Conservation (phyloP, 2,113 vertebrate species). For the Equus przewalskii region DNA sequence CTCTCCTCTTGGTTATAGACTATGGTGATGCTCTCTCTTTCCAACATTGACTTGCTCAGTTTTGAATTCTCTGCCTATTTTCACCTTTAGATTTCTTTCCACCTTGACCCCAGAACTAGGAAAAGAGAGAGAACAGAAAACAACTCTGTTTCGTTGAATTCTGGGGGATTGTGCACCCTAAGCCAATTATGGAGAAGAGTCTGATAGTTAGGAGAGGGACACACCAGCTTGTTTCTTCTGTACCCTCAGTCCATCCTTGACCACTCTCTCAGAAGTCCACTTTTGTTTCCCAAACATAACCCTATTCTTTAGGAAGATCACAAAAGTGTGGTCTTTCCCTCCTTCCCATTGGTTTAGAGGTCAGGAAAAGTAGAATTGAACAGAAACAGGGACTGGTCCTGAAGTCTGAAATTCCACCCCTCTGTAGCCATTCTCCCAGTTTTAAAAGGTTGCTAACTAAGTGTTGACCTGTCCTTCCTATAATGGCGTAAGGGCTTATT, state of each 20-base stretch:
- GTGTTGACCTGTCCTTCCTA: neutral
- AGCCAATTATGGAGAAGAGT: neutral
- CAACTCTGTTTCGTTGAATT: neutral
- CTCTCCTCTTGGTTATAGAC: neutral
- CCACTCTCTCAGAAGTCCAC: neutral
- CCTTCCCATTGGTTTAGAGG: neutral
- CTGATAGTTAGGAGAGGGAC: neutral
- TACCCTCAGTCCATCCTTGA: neutral
- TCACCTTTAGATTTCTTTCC: constrained; percentile 14
- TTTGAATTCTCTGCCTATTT: constrained; percentile 28
- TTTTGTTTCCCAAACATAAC: constrained; percentile 18
- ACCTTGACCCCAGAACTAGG: neutral
- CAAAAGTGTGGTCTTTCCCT: neutral
- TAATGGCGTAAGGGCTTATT: neutral
- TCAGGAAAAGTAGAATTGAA: neutral
- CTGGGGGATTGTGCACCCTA: neutral
- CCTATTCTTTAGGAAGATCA: neutral
- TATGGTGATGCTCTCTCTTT: neutral
- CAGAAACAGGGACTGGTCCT: neutral
- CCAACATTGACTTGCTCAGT: neutral
- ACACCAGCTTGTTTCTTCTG: neutral
- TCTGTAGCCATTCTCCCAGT: neutral
- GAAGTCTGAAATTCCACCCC: neutral
- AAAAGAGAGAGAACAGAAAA: constrained; percentile 25
- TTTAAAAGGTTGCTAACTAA: neutral